These are phyloP conservation scores for Wiebesia pumilae DNA, from an alignment of 1,140 invertebrate genomes.

Conservation along the genomic window DNA sequence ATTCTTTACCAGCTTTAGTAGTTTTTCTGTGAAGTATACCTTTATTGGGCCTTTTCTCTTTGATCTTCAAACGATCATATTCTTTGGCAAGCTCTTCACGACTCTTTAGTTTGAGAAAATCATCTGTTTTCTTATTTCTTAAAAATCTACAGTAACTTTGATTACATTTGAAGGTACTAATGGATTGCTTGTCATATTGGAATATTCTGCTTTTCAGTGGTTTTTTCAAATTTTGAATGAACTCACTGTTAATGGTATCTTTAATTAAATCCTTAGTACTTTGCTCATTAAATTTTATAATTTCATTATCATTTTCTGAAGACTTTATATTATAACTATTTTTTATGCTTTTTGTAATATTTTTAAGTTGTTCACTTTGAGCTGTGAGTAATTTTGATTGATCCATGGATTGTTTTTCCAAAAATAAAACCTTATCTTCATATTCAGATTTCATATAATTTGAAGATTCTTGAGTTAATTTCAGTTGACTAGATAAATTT, in stretches of 20 bases:
- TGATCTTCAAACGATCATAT: not conserved
- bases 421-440: conserved; percentile 65
- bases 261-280: conserved; percentile 11
- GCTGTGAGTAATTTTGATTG: conserved; percentile 65
- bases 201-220: not conserved
- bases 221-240: conserved; percentile 6
- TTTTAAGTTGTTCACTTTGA: conserved; percentile 69
- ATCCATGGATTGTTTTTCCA: conserved; percentile 65
- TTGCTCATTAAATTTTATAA: conserved; percentile 2
- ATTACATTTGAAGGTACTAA: not conserved
- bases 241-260: conserved; percentile 14
- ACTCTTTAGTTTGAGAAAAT: not conserved
- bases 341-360: conserved; percentile 58
- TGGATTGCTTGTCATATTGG: not conserved
- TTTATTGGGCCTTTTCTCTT: conserved; percentile 1
- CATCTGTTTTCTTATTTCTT: conserved; percentile 2
- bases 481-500: conserved; percentile 66
- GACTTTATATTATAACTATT: conserved; percentile 52
- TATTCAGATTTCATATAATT: conserved; percentile 66
- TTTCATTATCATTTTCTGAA: conserved; percentile 28
- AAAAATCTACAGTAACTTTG: not conserved
- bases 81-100: conserved; percentile 22
- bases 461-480: conserved; percentile 65
- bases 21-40: not conserved
- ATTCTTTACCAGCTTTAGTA: conserved; percentile 19